Conservation (phyloP, 2,113 vertebrate genomes). For the Hippocampus mohnikei region DNA sequence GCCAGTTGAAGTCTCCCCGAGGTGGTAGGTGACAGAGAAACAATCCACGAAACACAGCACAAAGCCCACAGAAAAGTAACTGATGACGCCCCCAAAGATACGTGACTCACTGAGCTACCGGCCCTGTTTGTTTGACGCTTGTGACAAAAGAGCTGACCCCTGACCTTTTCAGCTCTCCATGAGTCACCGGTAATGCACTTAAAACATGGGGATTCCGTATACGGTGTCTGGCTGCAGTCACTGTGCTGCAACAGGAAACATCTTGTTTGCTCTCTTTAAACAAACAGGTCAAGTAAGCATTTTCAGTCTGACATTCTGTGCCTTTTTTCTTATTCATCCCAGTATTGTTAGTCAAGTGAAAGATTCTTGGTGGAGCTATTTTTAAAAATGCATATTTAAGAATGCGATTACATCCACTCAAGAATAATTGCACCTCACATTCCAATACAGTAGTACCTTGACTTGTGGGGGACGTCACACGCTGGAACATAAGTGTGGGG, state of each 20-base stretch:
- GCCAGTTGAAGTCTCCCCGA: constrained; percentile 37
- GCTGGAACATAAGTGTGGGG: no score
- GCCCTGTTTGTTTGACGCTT: constrained; percentile 60
- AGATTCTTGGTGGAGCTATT: not conserved
- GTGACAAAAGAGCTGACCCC: constrained; percentile 63
- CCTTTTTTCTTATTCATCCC: not conserved
- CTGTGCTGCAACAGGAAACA: constrained; percentile 40
- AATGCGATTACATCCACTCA: no score
- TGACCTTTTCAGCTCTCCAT: constrained; percentile 61
- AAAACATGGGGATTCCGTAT: constrained; percentile 51
- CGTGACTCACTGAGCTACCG: constrained; percentile 51
- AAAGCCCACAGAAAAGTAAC: constrained; percentile 20
- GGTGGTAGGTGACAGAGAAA: constrained; percentile 58
- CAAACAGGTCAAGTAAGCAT: constrained; percentile 20
- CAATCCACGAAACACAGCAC: constrained; percentile 48
- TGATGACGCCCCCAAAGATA: constrained; percentile 32
- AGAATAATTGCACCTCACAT: no score
- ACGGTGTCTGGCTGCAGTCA: constrained; percentile 9
- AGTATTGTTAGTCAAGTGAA: constrained; percentile 10
- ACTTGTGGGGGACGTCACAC: no score
- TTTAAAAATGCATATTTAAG: no score
- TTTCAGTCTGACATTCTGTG: not conserved
- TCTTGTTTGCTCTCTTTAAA: constrained; percentile 19
- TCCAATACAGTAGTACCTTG: no score
- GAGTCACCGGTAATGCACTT: constrained; percentile 48